Conservation (phyloP, 1,140 invertebrate species). For the Ectropis grisescens region DNA sequence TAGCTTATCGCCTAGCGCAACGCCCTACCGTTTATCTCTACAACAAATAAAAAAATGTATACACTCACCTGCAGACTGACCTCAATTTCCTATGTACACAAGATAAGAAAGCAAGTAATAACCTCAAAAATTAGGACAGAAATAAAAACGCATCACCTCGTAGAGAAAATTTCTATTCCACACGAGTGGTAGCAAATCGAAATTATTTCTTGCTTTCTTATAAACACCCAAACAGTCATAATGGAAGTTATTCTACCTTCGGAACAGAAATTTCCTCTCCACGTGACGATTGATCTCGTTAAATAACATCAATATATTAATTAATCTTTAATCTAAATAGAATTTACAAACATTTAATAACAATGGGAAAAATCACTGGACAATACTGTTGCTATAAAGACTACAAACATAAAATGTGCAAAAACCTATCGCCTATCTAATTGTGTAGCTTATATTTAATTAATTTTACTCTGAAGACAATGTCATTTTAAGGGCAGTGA, state of each 20-base stretch:
- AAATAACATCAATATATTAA: slow-evolving; percentile 26
- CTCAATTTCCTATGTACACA: slow-evolving; percentile 41
- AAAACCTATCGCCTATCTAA: slow-evolving; percentile 4
- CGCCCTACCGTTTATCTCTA: slow-evolving; percentile 1
- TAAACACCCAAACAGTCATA: slow-evolving; percentile 20
- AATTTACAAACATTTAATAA: slow-evolving; percentile 28
- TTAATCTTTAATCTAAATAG: slow-evolving; percentile 18
- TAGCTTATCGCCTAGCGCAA: no score
- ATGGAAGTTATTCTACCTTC: slow-evolving; percentile 47
- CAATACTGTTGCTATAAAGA: slow-evolving; percentile 1
- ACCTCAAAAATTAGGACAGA: slow-evolving; percentile 21
- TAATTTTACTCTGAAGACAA: background rate
- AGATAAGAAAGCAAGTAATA: slow-evolving; percentile 69
- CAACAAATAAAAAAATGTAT: slow-evolving; percentile 21
- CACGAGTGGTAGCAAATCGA: slow-evolving; percentile 20
- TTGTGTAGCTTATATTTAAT: slow-evolving; percentile 6
- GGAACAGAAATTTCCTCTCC: slow-evolving; percentile 68
- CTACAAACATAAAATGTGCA: slow-evolving; percentile 12
- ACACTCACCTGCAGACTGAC: slow-evolving; percentile 47
- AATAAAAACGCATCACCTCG: slow-evolving; percentile 52
- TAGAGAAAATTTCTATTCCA: slow-evolving; percentile 71
- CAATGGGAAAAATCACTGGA: slow-evolving; percentile 27
- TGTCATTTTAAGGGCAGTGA: slow-evolving; percentile 11
- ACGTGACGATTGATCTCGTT: slow-evolving; percentile 21
- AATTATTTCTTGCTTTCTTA: slow-evolving; percentile 62